phyloP scores from a whole-genome alignment of 30 jellyfish, hydroid and myxozoan species.

The Phacellophora camtschatica region DNA sequence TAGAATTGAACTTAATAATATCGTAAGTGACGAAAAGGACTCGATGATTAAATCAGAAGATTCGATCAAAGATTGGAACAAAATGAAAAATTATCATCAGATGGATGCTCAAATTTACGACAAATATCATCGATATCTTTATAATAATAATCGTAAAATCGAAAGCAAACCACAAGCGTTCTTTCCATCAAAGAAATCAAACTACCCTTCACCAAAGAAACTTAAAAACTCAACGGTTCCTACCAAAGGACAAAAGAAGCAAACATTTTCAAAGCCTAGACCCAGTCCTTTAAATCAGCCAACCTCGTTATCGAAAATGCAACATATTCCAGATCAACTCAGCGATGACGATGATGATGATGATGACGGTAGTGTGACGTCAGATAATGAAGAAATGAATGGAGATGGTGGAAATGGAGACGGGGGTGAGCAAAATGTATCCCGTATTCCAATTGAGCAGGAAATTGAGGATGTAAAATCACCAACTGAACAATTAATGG shows the following conservation, averaged over 20 bases:
- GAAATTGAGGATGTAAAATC: conserved; percentile 41
- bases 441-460: conserved; percentile 23
- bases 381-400: conserved; percentile 26
- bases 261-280: conserved; percentile 44
- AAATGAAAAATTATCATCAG: conserved; percentile 23
- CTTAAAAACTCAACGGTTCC: conserved; percentile 2
- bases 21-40: conserved; percentile 27
- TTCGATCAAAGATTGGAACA: conserved; percentile 39
- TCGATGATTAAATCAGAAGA: neutral
- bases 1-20: conserved; percentile 13
- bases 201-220: neutral
- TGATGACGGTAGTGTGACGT: conserved; percentile 39
- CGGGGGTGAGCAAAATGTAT: conserved; percentile 7
- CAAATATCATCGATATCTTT: conserved; percentile 34
- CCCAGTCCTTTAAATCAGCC: conserved; percentile 73
- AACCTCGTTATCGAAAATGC: conserved; percentile 43
- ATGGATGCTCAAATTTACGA: neutral
- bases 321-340: conserved; percentile 49
- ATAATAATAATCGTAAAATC: conserved; percentile 35
- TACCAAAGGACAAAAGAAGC: conserved; percentile 55
- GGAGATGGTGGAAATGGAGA: conserved; percentile 26
- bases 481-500: conserved; percentile 42
- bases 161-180: conserved; percentile 7
- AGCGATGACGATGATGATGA: conserved; percentile 66
- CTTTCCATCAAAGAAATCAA: conserved; percentile 33